Base-by-base conservation (phyloP, 2,888 invertebrate species). In the Liopterus haemorrhoidalis region DNA sequence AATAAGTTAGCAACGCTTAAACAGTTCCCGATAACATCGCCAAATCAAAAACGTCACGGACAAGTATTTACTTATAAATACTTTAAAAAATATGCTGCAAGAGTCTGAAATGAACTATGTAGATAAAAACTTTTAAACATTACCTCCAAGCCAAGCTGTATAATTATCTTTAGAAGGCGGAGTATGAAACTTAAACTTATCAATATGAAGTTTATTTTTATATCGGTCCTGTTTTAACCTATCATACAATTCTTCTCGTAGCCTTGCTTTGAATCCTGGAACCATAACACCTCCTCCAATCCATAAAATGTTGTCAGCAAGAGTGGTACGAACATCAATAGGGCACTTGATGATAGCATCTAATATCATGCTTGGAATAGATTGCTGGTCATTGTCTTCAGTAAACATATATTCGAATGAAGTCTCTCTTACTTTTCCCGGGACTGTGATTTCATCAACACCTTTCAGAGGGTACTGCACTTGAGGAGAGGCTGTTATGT, bases 251-350 rank as follows among this genome's bases (percentile, higher is more conserved):
- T 96, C 96, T 2, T 77, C 70, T 52, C 81, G 78, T 1, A 97
- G 72, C 41, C 96, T 77, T 15, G 85, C 76, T 59, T 79, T 75
- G 57, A 97, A 82, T 0, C 96, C 96, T 41, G 83, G 82, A 52
- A 87, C 70, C 77, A 85, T 83, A 0, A 84, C 74, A 2, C 85
- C 83, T 8, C 97, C 97, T 22, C 96, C 97, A 42, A 85, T 79
- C 14, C 96, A 69, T 42, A 96, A 71, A 54, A 96, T 78, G 68
- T 89, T 92, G 63, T 82, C 83, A 0, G 90, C 83, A 27, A 97
- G 71, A 36, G 73, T 72, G 41, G 76, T 75, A 9, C 94, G 76
- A 49, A 82, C 78, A 71, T 96, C 94, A 16, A 91, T 73, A 1
- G 92, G 87, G 55, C 90, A 85, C 77, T 84, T 77, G 31, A 83